Evolutionary conservation across 2,113 vertebrate species (phyloP), one percentile per base, ranked within the genome.

Genomic region (Theristicus caerulescens): DNA sequence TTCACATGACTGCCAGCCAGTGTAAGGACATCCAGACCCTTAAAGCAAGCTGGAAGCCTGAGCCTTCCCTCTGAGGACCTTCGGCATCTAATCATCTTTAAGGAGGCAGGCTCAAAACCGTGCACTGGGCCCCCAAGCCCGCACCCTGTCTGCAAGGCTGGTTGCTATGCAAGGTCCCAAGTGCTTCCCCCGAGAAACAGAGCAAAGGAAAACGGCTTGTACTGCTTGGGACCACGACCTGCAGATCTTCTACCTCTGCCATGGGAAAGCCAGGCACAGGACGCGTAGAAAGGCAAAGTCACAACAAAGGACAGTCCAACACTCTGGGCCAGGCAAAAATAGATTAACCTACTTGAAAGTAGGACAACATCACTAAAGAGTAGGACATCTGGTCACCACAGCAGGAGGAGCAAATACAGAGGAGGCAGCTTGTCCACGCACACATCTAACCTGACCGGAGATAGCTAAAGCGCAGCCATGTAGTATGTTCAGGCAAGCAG

Each of bases 331-430:
- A 90, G 64, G 95, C 84, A 97, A 96, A 97, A 97, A 97, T 96
- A 97, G 96, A 95, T 94, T 82, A 87, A 94, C 97, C 96, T 96
- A 95, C 84, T 96, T 95, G 87, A 94, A 97, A 97, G 89, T 97
- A 97, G 97, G 96, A 81, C 96, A 83, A 31, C 64, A 62, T 58
- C 6, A 0, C 78, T 73, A 2, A 82, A 52, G 96, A 96, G 84
- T 73, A 95, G 94, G 93, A 80, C 89, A 96, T 67, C 95, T 93
- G 93, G 91, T 82, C 94, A 96, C 86, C 6, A 40, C 82, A 70
- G 94, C 71, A 88, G 70, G 57, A 91, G 58, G 25, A 94, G 62
- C 82, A 40, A 64, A 66, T 2, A 51, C 51, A 70, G 58, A 61
- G 65, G 27, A 89, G 70, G 73, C 57, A 58, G 40, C 73, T 46